Conservation (phyloP, 2,113 vertebrate species). For the Engraulis encrasicolus region DNA sequence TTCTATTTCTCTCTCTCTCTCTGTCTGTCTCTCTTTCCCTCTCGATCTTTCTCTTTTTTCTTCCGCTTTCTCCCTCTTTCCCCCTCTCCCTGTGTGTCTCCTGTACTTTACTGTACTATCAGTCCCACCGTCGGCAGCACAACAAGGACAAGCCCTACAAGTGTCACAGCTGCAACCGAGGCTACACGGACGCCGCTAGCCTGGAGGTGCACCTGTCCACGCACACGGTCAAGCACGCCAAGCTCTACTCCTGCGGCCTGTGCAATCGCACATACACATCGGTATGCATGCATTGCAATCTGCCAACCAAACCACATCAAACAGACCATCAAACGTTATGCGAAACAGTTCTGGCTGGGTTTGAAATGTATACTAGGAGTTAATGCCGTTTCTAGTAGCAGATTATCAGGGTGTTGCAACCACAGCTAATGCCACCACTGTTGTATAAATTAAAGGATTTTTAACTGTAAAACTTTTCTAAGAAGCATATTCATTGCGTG, state of each 20-base stretch:
- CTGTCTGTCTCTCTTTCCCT: background rate
- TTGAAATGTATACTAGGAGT: background rate
- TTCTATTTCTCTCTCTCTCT: too few species aligned
- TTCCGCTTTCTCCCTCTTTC: slow-evolving; percentile 22
- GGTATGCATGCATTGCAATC: slow-evolving; percentile 74
- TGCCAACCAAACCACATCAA: background rate
- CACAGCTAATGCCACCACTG: too few species aligned
- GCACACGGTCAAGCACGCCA: slow-evolving; percentile 96
- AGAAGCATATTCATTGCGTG: too few species aligned
- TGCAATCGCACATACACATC: slow-evolving; percentile 98
- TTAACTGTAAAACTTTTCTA: too few species aligned
- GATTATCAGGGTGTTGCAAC: too few species aligned
- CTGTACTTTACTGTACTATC: slow-evolving; percentile 26
- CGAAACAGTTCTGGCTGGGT: background rate
- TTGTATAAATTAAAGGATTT: too few species aligned
- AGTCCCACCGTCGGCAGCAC: slow-evolving; percentile 98
- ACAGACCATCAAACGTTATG: background rate
- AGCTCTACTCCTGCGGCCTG: slow-evolving; percentile 96
- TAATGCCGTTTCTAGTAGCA: too few species aligned
- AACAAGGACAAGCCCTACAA: slow-evolving; percentile 99
- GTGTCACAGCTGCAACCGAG: slow-evolving; percentile 97
- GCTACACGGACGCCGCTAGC: slow-evolving; percentile 89
- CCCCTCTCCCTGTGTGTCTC: accelerated
- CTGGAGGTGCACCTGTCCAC: slow-evolving; percentile 95
- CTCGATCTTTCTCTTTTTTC: background rate